Evolutionary conservation across 2,797 vertebrate species (phyloP).

Genomic region (Champsocephalus esox): DNA sequence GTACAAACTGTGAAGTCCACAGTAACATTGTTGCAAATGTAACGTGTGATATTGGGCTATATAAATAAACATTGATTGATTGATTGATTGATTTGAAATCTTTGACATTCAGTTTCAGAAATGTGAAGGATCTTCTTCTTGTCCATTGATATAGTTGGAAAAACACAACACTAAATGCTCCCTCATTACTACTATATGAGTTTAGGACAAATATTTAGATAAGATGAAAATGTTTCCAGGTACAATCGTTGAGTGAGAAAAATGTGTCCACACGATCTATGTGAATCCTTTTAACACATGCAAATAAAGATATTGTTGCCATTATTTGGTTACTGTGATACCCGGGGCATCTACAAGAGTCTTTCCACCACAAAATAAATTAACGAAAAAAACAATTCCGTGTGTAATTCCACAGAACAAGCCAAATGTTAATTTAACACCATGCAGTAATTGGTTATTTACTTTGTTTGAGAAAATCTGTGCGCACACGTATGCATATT

Average conservation of each 20-base stretch:
- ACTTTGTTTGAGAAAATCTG: not conserved
- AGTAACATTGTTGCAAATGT: too few relatives aligned
- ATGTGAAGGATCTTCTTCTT: too few relatives aligned
- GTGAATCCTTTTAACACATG: constrained; percentile 5
- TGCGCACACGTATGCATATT: not conserved
- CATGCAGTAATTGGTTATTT: constrained; percentile 45
- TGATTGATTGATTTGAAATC: too few relatives aligned
- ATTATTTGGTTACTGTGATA: constrained; percentile 28
- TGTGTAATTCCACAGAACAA: constrained; percentile 36
- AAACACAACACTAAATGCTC: too few relatives aligned
- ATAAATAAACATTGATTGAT: too few relatives aligned
- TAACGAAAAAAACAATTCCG: constrained; percentile 36
- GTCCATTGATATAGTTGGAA: too few relatives aligned
- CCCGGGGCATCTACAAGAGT: constrained; percentile 10
- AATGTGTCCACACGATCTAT: not conserved
- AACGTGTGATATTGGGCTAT: too few relatives aligned
- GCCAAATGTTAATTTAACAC: constrained; percentile 44
- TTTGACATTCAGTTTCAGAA: too few relatives aligned
- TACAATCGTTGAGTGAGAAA: not conserved
- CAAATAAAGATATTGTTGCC: constrained; percentile 4
- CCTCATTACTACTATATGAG: too few relatives aligned
- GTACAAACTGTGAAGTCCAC: too few relatives aligned
- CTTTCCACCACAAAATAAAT: constrained; percentile 36
- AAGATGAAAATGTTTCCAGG: too few relatives aligned
- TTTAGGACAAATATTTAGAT: too few relatives aligned